Evolutionary conservation across 2,113 vertebrate genomes (phyloP), one percentile per base, ranked within the genome.

Genomic region (Sinosuthora webbiana): DNA sequence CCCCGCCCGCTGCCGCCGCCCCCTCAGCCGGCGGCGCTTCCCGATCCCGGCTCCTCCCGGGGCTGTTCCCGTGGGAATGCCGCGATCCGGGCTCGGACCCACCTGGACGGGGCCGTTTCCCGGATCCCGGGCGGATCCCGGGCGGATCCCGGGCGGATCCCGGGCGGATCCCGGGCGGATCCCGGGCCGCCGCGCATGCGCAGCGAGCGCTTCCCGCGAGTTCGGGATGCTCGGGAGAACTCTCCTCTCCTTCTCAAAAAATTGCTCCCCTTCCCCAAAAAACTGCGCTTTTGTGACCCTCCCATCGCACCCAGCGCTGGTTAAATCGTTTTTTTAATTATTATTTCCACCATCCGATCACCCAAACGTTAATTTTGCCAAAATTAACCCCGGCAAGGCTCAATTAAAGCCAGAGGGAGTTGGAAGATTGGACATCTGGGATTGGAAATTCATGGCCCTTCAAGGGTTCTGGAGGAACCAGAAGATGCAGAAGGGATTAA

Each of bases 311-410:
- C 22, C 57, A 28, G n/a, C 27, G 2, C 41, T 2, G 41, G 5
- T 35, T n/a, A 30, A 35, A 25, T 44, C 1, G 7, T 24, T 13
- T 19, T 25, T 25, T n/a, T n/a, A n/a, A n/a, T n/a, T n/a, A n/a
- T n/a, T n/a, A 1, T 5, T 52, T 35, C 13, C 15, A 7, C 18
- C 45, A 3, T 13, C 18, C 39, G 0, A 4, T 9, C 39, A 13
- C 1, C 8, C 45, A 63, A 63, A 31, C 3, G 2, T 53, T 25
- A 11, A 25, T 62, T 44, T 57, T 18, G 10, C 6, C 37, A 1
- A 17, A 50, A 31, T 11, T 4, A 24, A 67, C 3, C 25, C 13
- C 25, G 10, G 25, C 8, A 3, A 42, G 14, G 1, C 31, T 22
- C 31, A 33, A 0, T 33, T 22, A 27, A 52, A 60, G 13, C 11